Evolutionary conservation across 2,113 vertebrate species (phyloP).

Genomic region (Urocolius indicus): DNA sequence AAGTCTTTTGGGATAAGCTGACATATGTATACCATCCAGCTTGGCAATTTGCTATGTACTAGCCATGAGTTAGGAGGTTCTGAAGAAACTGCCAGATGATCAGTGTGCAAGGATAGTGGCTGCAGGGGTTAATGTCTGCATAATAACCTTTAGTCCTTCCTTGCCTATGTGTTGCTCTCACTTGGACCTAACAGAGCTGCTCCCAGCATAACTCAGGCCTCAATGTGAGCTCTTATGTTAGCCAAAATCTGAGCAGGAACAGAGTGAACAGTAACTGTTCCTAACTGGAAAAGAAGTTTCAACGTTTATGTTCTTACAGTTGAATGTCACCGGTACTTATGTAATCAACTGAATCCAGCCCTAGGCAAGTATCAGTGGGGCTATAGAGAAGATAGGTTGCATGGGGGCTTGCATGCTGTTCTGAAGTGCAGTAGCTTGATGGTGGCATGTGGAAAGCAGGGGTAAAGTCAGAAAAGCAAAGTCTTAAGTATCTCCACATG

Average conservation of each 20-base stretch:
- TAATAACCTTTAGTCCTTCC: not conserved
- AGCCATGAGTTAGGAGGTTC: not conserved
- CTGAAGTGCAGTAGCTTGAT: not conserved
- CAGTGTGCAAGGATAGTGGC: not conserved
- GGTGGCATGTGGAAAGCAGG: not conserved
- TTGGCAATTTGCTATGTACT: not conserved
- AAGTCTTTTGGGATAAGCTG: not conserved
- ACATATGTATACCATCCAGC: not conserved
- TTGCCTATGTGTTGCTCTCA: not conserved
- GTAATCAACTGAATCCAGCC: not conserved
- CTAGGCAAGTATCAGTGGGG: too few relatives aligned
- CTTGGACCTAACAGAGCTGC: not conserved
- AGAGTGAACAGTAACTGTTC: not conserved
- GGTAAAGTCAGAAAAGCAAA: not conserved
- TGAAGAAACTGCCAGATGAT: not conserved
- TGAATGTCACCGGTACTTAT: not conserved
- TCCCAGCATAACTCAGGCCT: not conserved
- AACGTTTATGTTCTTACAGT: not conserved
- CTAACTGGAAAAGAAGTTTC: not conserved
- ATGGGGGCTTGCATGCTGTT: not conserved
- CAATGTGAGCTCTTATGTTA: not conserved
- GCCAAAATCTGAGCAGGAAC: not conserved
- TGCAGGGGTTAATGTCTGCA: not conserved
- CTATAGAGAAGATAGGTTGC: too few relatives aligned
- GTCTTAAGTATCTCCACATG: not conserved